Base-by-base conservation (phyloP, 2,113 vertebrate species). In the Marmota monax region DNA sequence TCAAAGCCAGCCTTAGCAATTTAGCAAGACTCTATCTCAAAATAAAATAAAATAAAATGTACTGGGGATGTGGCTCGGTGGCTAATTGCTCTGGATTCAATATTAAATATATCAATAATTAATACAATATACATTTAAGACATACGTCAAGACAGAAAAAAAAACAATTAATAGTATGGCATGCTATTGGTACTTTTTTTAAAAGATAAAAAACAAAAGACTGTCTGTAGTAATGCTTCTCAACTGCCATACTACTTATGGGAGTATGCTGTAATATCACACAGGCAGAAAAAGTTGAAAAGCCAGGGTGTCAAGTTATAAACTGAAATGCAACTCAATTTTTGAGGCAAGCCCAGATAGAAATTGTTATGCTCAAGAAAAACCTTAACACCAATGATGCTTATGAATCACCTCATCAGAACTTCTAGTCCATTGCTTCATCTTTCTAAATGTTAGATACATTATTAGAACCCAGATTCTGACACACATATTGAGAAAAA, bases 211-310 rank as follows among this genome's bases (percentile, higher is more conserved):
- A 45, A 67, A 67, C 32, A 95, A 86, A 84, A 7, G n/a, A 89
- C 11, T 87, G 2, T 88, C 83, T 86, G 58, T 86, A 51, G 51
- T 63, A 95, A 89, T 65, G 42, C 61, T 96, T 89, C 74, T 74
- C 17, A 91, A 90, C 13, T 45, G 37, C 56, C 82, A 80, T 67
- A 4, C 67, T 84, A 78, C 42, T 85, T 88, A 67, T 23, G 1
- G 25, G 20, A 93, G 7, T 53, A 22, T 93, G 58, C 34, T 63
- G 29, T 56, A 42, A 84, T 25, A 65, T 4, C 84, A 25, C 16
- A 89, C 7, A 42, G 14, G 20, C 13, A 95, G 67, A 87, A 92
- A 80, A 95, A 45, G 23, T 32, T 89, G 45, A 96, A 95, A 94
- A 89, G 80, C 48, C 79, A 67, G 11, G 25, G 74, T 48, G 18